Percentiles rank a stretch among this genome's conserved stretches.
These are phyloP conservation scores for Lasius fuliginosus DNA, from an alignment of 2,888 invertebrate species.

Conservation along the genomic window DNA sequence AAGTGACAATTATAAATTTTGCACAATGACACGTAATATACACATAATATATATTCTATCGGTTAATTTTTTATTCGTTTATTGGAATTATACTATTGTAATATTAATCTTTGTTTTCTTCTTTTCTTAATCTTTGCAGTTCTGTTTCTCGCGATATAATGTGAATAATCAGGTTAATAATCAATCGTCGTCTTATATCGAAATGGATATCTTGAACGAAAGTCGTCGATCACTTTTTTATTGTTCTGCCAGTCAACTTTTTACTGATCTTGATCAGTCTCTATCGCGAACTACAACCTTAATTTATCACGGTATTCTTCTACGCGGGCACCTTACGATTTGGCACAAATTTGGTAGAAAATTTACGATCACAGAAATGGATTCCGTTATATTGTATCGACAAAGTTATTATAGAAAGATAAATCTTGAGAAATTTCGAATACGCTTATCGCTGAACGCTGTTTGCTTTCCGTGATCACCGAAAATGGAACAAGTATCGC, in stretches of 20 bases:
- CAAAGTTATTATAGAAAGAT: conserved; percentile 34
- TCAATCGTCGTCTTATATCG: neutral
- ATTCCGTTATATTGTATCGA: conserved; percentile 43
- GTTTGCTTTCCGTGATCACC: conserved; percentile 51
- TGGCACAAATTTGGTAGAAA: conserved; percentile 51
- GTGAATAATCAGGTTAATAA: neutral
- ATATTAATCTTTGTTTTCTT: neutral
- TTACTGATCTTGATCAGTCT: conserved; percentile 29
- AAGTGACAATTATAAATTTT: neutral
- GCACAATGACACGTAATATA: no score
- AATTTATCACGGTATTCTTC: conserved; percentile 49
- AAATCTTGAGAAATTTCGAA: conserved; percentile 36
- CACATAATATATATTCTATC: neutral
- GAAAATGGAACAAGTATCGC: conserved; percentile 44
- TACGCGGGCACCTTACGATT: conserved; percentile 47
- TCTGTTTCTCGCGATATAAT: neutral
- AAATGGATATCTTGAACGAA: neutral
- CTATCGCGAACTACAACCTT: conserved; percentile 5
- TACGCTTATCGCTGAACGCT: conserved; percentile 57
- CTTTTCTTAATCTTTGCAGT: neutral
- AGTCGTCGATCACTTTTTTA: conserved; percentile 5
- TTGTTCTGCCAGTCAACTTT: neutral
- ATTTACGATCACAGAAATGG: conserved; percentile 53
- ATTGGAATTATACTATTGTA: neutral
- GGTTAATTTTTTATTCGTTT: neutral